Conservation (phyloP, 2,113 vertebrate species). For the Scomber scombrus region DNA sequence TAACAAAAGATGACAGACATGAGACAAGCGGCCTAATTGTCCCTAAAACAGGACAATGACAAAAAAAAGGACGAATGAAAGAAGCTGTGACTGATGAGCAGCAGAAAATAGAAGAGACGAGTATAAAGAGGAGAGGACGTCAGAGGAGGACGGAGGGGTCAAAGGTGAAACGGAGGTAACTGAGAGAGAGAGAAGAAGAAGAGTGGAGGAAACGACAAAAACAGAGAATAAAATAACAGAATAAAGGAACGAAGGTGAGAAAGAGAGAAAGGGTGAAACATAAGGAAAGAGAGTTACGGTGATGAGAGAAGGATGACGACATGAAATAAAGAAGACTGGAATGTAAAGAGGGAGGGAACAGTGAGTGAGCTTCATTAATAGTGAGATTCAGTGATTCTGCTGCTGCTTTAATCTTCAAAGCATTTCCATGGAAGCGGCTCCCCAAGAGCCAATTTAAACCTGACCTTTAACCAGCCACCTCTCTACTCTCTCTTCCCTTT, state of each 20-base stretch:
- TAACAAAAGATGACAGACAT: too few relatives aligned
- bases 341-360: background rate
- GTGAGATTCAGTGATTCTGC: conserved; percentile 37
- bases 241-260: too few relatives aligned
- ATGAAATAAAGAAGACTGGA: background rate
- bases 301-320: background rate
- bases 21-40: too few relatives aligned
- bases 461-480: conserved; percentile 73
- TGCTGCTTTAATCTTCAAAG: conserved; percentile 74
- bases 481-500: conserved; percentile 13
- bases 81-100: background rate
- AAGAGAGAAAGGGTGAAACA: background rate
- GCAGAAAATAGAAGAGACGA: background rate
- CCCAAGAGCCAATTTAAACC: conserved; percentile 68
- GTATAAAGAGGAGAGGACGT: background rate
- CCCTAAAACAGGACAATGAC: background rate
- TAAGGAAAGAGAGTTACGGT: background rate
- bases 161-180: too few relatives aligned
- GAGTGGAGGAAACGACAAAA: too few relatives aligned
- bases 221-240: background rate
- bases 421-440: conserved; percentile 65
- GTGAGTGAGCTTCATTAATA: conserved; percentile 55
- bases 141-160: background rate
- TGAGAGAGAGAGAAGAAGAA: too few relatives aligned
- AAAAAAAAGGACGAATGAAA: background rate